These are phyloP conservation scores for Rhagium mordax DNA, from an alignment of 2,888 invertebrate species.

Conservation along the genomic window DNA sequence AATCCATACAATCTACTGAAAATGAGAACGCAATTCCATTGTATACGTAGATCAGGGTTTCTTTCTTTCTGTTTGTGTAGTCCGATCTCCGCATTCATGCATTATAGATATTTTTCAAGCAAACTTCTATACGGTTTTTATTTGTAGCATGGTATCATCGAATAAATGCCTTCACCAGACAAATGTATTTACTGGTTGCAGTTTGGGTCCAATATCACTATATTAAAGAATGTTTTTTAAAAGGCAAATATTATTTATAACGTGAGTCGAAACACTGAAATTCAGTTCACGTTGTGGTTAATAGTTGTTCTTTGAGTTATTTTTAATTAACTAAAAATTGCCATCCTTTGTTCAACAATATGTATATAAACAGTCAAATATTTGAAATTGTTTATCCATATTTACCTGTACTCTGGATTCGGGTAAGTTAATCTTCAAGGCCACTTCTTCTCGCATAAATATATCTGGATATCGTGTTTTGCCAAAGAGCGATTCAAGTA, in stretches of 20 bases:
- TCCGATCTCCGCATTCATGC: neutral
- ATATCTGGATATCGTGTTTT: slow-evolving; percentile 99
- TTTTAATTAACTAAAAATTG: too few species aligned
- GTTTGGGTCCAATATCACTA: too few species aligned
- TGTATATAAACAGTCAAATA: too few species aligned
- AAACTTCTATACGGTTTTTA: neutral
- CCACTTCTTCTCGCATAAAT: slow-evolving; percentile 99
- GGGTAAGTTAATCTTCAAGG: slow-evolving; percentile 96
- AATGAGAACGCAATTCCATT: slow-evolving; percentile 56
- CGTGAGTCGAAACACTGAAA: too few species aligned
- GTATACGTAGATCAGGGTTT: slow-evolving; percentile 38
- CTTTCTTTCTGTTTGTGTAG: slow-evolving; percentile 3
- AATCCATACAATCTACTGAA: slow-evolving; percentile 58
- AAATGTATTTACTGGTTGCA: too few species aligned
- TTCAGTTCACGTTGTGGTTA: too few species aligned
- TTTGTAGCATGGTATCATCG: neutral
- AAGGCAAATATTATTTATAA: too few species aligned
- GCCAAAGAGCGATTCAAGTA: slow-evolving; percentile 93
- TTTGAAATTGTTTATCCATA: slow-evolving; percentile 16
- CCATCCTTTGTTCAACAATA: too few species aligned
- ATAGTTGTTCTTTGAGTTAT: too few species aligned
- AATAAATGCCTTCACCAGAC: too few species aligned
- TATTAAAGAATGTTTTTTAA: too few species aligned
- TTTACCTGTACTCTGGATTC: slow-evolving; percentile 97
- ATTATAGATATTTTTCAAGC: neutral